A percentile compares a stretch with the other conserved stretches of the same genome.
Evolutionary conservation across 2,888 invertebrate species (phyloP).

Genomic region (Terebella lapidaria): DNA sequence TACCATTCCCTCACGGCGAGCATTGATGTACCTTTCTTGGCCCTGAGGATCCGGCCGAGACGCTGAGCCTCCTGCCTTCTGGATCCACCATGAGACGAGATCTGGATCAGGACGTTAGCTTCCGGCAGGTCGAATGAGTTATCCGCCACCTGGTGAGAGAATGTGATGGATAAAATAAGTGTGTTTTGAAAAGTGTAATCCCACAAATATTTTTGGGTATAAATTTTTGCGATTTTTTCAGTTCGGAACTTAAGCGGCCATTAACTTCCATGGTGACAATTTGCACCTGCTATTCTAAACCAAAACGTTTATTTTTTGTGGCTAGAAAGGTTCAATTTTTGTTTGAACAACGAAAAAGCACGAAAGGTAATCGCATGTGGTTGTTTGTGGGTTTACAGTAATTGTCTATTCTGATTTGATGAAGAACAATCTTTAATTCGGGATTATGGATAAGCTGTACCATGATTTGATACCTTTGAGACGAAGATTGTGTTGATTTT

Average conservation of each 20-base stretch:
- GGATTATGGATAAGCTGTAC: too few relatives aligned
- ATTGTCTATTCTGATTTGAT: too few relatives aligned
- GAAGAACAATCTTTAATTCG: too few relatives aligned
- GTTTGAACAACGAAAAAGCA: too few relatives aligned
- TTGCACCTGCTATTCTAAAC: too few relatives aligned
- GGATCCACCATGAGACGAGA: slow-evolving; percentile 98
- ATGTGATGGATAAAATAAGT: too few relatives aligned
- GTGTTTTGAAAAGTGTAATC: neutral
- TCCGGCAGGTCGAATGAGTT: slow-evolving; percentile 99
- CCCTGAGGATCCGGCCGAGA: slow-evolving; percentile 90
- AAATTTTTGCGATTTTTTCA: neutral
- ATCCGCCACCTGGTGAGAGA: slow-evolving; percentile 70
- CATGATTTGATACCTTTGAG: slow-evolving; percentile 68
- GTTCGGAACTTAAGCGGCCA: too few relatives aligned
- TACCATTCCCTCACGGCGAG: neutral
- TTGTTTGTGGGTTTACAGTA: too few relatives aligned
- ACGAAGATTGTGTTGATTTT: slow-evolving; percentile 99
- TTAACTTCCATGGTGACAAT: too few relatives aligned
- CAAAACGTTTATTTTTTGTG: too few relatives aligned
- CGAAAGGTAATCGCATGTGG: too few relatives aligned
- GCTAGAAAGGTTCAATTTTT: too few relatives aligned
- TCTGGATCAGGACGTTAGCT: slow-evolving; percentile 97
- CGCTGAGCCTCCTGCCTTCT: slow-evolving; percentile 96
- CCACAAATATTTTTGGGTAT: neutral
- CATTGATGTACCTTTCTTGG: slow-evolving; percentile 74